Conservation (phyloP, 1,140 invertebrate genomes). For the Diachasma alloeum region DNA sequence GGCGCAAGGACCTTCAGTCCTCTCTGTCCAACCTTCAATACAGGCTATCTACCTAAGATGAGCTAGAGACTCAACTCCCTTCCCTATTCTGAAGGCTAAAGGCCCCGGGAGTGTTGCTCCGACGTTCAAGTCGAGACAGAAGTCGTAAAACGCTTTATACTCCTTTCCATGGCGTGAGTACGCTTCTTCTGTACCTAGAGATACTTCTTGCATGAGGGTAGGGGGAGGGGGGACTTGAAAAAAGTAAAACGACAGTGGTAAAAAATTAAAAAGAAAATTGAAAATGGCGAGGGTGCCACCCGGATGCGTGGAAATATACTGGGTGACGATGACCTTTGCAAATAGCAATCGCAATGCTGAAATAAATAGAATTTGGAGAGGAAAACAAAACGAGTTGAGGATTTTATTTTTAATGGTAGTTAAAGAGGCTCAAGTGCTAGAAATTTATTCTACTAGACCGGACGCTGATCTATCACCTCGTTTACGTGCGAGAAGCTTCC, state of each 20-base stretch:
- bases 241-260: background rate
- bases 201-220: background rate
- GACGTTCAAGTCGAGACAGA: conserved; percentile 27
- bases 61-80: conserved; percentile 14
- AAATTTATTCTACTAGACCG: too few relatives aligned
- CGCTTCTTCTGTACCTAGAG: conserved; percentile 25
- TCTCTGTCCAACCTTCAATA: conserved; percentile 10
- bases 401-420: too few relatives aligned
- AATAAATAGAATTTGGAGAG: background rate
- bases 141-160: conserved; percentile 38
- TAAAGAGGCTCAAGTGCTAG: too few relatives aligned
- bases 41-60: conserved; percentile 8
- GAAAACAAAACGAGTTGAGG: background rate
- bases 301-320: background rate
- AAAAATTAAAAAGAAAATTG: conserved; percentile 28
- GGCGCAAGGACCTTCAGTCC: conserved; percentile 11
- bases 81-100: background rate
- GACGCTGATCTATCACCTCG: too few relatives aligned
- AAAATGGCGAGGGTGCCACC: background rate
- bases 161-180: conserved; percentile 2
- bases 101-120: conserved; percentile 2
- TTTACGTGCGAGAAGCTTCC: too few relatives aligned
- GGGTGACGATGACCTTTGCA: background rate
- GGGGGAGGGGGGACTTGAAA: background rate
- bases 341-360: background rate